Evolutionary conservation across 2,113 vertebrate species (phyloP).

Genomic region (Charadrius vociferus): DNA sequence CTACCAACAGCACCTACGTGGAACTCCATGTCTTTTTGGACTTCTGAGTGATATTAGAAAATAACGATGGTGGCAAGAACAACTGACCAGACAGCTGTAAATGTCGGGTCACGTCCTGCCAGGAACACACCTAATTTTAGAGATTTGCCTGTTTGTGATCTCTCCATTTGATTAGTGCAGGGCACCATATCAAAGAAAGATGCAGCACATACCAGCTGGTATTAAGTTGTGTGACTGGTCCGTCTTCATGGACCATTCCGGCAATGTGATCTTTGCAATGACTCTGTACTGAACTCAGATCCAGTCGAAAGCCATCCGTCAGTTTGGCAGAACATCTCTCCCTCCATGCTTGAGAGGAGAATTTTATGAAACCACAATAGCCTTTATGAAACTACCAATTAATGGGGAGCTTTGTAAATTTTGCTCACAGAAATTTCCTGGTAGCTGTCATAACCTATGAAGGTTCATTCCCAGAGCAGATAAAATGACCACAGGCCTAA

Average conservation of each 20-base stretch:
- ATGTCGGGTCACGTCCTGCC: not conserved
- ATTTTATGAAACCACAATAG: not conserved
- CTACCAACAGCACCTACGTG: not conserved
- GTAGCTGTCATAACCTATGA: not conserved
- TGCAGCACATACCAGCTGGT: not conserved
- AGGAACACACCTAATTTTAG: not conserved
- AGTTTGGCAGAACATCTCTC: not conserved
- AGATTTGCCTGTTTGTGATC: not conserved
- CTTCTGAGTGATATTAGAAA: not conserved
- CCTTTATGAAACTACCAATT: not conserved
- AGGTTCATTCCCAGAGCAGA: not conserved
- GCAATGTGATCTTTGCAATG: not conserved
- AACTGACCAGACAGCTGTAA: not conserved
- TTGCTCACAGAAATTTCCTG: not conserved
- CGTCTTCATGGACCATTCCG: not conserved
- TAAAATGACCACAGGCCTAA: slow-evolving; percentile 15
- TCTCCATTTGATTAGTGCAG: not conserved
- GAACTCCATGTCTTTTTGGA: not conserved
- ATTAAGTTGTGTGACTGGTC: not conserved
- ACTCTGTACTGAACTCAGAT: not conserved
- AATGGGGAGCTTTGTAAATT: not conserved
- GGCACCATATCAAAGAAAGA: not conserved
- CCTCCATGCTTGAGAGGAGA: not conserved
- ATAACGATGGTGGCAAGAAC: not conserved
- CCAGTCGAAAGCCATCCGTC: not conserved